Evolutionary conservation across 2,888 invertebrate species (phyloP), one percentile per base, ranked within the genome.

Genomic region (Eretmocerus hayati): DNA sequence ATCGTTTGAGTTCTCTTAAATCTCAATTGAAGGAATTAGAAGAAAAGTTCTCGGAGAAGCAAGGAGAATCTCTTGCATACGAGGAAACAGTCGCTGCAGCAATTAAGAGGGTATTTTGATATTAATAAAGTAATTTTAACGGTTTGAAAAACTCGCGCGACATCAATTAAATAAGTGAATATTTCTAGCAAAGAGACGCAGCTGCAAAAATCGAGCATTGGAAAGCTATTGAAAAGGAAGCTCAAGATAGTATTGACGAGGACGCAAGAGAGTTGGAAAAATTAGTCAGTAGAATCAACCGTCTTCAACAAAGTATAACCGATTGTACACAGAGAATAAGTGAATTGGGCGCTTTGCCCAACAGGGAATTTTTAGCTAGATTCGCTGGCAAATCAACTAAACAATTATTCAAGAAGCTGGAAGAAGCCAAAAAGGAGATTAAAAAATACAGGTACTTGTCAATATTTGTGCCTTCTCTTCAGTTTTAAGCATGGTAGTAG

Each of bases 391-490:
- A 26, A 11, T 6, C 85, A 0, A 76, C 87, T 0, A 86, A 87
- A 73, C 72, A 90, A 83, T 75, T 99, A 18, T 97, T 95, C 72
- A 90, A 90, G 77, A 94, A 96, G 74, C 76, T 99, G 61, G 95
- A 97, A 65, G 91, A 93, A 65, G 88, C 94, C 3, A 96, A 99
- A 67, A 87, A 88, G 62, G 93, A 97, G 66, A 75, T 99, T 50
- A 97, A 99, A 72, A 94, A 95, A 72, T 99, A 95, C 65, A 23
- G 39, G 13, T 23, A 42, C 11, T 36, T 23, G n/a, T 36, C n/a
- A 22, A 46, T 21, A 2, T n/a, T n/a, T n/a, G n/a, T n/a, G n/a
- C n/a, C n/a, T n/a, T n/a, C n/a, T n/a, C n/a, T n/a, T n/a, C n/a
- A n/a, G n/a, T n/a, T n/a, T n/a, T n/a, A n/a, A n/a, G n/a, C n/a